Percentiles rank a stretch among this genome's conserved stretches.
These are phyloP conservation scores for Lithobates pipiens DNA, from an alignment of 2,797 vertebrate genomes.

Conservation along the genomic window DNA sequence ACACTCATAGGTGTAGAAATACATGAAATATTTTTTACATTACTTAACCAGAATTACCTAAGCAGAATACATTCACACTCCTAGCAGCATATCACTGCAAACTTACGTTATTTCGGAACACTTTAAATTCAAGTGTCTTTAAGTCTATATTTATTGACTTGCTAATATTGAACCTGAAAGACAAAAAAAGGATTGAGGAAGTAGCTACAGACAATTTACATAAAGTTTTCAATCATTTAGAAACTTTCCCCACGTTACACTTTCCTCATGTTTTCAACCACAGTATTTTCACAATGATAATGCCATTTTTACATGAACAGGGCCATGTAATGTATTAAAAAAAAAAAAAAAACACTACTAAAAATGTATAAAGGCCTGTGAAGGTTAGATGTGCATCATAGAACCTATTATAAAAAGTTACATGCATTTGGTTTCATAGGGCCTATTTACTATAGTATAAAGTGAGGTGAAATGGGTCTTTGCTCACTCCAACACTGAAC, in stretches of 20 bases:
- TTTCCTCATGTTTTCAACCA: neutral
- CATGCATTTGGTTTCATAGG: too few relatives aligned
- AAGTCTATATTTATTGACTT: conserved; percentile 85
- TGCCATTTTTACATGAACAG: neutral
- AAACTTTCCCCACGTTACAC: neutral
- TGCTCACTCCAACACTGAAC: neutral
- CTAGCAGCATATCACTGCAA: conserved; percentile 28
- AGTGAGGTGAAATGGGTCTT: neutral
- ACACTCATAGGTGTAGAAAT: too few relatives aligned
- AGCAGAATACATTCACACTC: neutral
- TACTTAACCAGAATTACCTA: neutral
- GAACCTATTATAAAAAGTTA: neutral
- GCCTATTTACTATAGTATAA: too few relatives aligned
- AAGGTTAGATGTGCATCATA: neutral
- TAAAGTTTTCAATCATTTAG: neutral
- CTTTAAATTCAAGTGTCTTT: conserved; percentile 92
- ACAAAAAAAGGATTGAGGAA: conserved; percentile 7
- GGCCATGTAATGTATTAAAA: too few relatives aligned
- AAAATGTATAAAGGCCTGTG: neutral
- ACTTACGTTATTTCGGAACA: conserved; percentile 91
- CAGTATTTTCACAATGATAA: neutral
- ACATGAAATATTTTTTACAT: too few relatives aligned
- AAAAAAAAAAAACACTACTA: neutral
- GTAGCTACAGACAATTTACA: neutral
- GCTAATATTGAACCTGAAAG: conserved; percentile 87